Conservation (phyloP, 2,888 invertebrate species). For the Phyto melanocephala region DNA sequence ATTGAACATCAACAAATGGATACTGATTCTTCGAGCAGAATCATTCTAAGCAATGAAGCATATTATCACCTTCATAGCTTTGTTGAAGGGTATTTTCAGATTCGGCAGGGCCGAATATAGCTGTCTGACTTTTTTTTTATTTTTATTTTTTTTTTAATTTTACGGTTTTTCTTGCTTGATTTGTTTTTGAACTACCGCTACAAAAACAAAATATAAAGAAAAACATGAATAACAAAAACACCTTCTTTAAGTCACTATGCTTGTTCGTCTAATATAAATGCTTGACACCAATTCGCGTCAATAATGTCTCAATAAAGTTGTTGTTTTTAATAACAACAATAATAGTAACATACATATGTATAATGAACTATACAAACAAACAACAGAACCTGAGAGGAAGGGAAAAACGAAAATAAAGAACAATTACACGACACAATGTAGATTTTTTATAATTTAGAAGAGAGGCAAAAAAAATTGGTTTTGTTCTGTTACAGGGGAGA, state of each 20-base stretch:
- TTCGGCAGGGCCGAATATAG: too few relatives aligned
- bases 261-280: constrained; percentile 33
- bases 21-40: too few relatives aligned
- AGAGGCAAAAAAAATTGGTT: not conserved
- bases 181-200: constrained; percentile 31
- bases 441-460: not conserved
- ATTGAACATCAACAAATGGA: too few relatives aligned
- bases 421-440: not conserved
- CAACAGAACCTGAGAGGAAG: not conserved
- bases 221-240: constrained; percentile 16
- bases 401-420: not conserved
- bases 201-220: constrained; percentile 10
- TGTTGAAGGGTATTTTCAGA: too few relatives aligned
- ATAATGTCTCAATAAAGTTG: constrained; percentile 73
- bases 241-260: not conserved
- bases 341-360: constrained; percentile 34
- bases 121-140: constrained; percentile 12
- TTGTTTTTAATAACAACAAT: constrained; percentile 54
- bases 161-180: too few relatives aligned
- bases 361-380: constrained; percentile 47
- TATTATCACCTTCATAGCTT: too few relatives aligned
- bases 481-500: not conserved
- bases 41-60: too few relatives aligned
- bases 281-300: constrained; percentile 69
- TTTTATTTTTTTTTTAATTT: not conserved